Percentiles rank a stretch among this genome's conserved stretches.
Evolutionary conservation across 2,113 vertebrate genomes (phyloP).

Genomic region (Salvelinus fontinalis): DNA sequence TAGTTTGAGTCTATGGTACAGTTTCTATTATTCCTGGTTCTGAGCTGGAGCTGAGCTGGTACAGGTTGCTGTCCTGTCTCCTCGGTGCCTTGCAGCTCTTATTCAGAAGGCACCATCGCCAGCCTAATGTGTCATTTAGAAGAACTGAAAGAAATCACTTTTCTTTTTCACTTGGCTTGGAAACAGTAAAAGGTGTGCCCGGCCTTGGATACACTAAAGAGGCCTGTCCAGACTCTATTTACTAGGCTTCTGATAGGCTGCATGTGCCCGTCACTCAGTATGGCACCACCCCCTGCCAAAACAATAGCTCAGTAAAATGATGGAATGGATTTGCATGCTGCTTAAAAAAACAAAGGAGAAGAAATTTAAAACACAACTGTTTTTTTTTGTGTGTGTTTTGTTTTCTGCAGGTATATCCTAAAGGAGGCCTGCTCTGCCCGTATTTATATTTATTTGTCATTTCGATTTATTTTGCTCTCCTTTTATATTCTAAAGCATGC

Average conservation of each 20-base stretch:
- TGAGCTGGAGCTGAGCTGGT: too few species aligned
- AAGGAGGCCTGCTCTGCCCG: constrained; percentile 58
- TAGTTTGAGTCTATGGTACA: too few species aligned
- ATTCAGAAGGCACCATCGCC: too few species aligned
- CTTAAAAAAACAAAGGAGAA: not conserved
- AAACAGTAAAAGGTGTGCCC: too few species aligned
- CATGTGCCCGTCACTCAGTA: constrained; percentile 40
- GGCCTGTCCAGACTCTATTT: not conserved
- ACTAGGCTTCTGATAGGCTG: not conserved
- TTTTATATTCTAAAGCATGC: constrained; percentile 52
- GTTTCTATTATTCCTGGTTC: too few species aligned
- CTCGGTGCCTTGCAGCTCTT: too few species aligned
- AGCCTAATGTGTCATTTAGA: too few species aligned
- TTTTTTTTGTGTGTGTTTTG: constrained; percentile 53
- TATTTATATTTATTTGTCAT: constrained; percentile 31
- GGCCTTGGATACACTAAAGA: not conserved
- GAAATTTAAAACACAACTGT: constrained; percentile 57
- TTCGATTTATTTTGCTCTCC: constrained; percentile 39
- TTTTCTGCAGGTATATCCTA: constrained; percentile 77
- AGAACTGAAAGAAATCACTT: too few species aligned
- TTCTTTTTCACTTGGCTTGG: too few species aligned
- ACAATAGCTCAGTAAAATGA: constrained; percentile 9
- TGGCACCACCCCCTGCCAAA: constrained; percentile 2
- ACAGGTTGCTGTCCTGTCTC: too few species aligned
- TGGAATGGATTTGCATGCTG: constrained; percentile 49